Evolutionary conservation across 2,888 invertebrate species (phyloP), one percentile per base, ranked within the genome.

Genomic region (Synanthedon formicaeformis): DNA sequence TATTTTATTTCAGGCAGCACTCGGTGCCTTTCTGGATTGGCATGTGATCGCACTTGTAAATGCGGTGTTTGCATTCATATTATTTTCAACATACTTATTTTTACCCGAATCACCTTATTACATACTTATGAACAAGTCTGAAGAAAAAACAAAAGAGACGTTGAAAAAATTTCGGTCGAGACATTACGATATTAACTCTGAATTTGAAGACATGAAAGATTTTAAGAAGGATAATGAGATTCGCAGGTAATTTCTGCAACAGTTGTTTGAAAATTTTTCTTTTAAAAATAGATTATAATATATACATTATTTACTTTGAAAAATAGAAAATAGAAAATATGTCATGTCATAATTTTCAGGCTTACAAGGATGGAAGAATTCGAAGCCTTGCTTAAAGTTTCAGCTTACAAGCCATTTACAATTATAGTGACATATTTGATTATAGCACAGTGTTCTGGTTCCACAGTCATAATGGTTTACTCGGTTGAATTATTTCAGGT

Each of bases 41-140:
- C 48, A 56, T 2, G 12, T 45, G 0, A 52, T 78, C 2, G 73
- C 76, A 51, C 65, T 60, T 48, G 55, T 71, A 1, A 62, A 67
- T 34, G 66, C 62, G 1, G 12, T 12, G 0, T 73, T 63, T 51
- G 56, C 71, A 0, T 2, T 64, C 0, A 5, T 53, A 2, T 51
- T 77, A 3, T 56, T 69, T n/a, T 5, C 64, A 4, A 40, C 59
- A 2, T 67, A 66, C 48, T 54, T 61, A 0, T 59, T 69, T 11
- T 66, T 81, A 0, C 73, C 77, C 1, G 82, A 83, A 53, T 73
- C 79, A 0, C 83, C 82, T 0, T 76, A 79, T 57, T 81, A 57
- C 50, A 45, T 72, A 1, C 64, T 83, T 0, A 55, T 75, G 56
- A 68, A 60, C 11, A 58, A 60, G 0, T 59, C 54, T 0, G 55